Evolutionary conservation across 2,888 invertebrate genomes (phyloP), one percentile per base, ranked within the genome.

Genomic region (Ophion ventricosus): DNA sequence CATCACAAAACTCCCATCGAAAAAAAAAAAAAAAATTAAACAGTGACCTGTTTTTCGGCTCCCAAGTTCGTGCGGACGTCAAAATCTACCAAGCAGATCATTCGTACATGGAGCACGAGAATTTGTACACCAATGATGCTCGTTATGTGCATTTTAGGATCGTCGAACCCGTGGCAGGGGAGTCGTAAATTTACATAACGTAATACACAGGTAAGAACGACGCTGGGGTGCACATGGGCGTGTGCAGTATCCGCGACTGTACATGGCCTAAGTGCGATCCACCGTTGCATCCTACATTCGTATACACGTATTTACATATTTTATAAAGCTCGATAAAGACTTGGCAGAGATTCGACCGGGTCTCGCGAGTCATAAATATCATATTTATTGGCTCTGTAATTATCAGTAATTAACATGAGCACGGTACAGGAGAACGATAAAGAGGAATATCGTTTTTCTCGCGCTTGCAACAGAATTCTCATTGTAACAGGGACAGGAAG

Each of bases 391-490:
- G 88, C 87, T 89, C 88, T 88, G 90, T 91, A 91, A 91, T 91
- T 91, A 90, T 90, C 89, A 88, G 89, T 91, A 91, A 91, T 91
- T 90, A 91, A 91, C 91, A 90, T 90, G 91, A 86, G 79, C 89
- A 82, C 83, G 86, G 87, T 56, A 79, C 79, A 89, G 86, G 87
- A 77, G 85, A 49, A 63, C 26, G 74, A 74, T 40, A 80, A 56
- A 54, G 57, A 66, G 66, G 35, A 66, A 57, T 35, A 56, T 56
- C 54, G 76, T 83, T 61, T 61, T 76, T 80, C 67, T 67, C 59
- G 64, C 59, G 40, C 43, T 66, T 56, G 23, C 85, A 85, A 86
- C 87, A 86, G 85, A 86, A 88, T 90, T 89, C 88, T 90, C 89
- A 90, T 91, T 90, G 88, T 88, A 66, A 35, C 59, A 61, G 85